Percentiles rank a stretch among this genome's conserved stretches.
Evolutionary conservation across 2,888 invertebrate genomes (phyloP).

Genomic region (Euproctis similis): DNA sequence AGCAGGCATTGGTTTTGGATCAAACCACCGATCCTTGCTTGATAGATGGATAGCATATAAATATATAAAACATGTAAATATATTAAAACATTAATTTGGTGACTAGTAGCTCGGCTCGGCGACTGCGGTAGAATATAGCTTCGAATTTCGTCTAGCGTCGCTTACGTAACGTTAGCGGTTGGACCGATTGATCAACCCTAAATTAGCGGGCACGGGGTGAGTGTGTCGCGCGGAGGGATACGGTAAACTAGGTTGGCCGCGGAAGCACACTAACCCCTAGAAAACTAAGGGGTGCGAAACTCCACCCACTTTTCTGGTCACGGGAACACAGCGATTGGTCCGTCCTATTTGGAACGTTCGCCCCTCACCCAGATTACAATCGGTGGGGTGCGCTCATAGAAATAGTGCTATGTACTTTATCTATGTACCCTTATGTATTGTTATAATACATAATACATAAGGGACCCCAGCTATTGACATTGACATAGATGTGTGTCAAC

Average conservation of each 20-base stretch:
- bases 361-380: slow-evolving; percentile 74
- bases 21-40: no score
- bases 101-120: no score
- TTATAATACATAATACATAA: slow-evolving; percentile 49
- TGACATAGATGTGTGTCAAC: slow-evolving; percentile 28
- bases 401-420: slow-evolving; percentile 64
- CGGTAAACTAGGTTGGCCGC: slow-evolving; percentile 74
- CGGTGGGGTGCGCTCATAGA: slow-evolving; percentile 75
- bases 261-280: slow-evolving; percentile 77
- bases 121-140: no score
- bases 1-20: no score
- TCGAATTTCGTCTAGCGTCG: slow-evolving; percentile 44
- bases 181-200: slow-evolving; percentile 72
- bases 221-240: slow-evolving; percentile 54
- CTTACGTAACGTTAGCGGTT: slow-evolving; percentile 56
- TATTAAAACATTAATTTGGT: no score
- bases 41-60: no score
- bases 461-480: slow-evolving; percentile 62
- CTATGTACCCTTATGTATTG: slow-evolving; percentile 56
- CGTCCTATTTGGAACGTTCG: slow-evolving; percentile 57
- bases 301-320: slow-evolving; percentile 76
- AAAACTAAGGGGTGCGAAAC: slow-evolving; percentile 77
- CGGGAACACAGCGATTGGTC: slow-evolving; percentile 72
- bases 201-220: slow-evolving; percentile 64
- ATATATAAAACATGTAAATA: no score